A percentile compares a stretch with the other conserved stretches of the same genome.
Conservation (phyloP, 2,113 vertebrate genomes). For the Perca flavescens region DNA sequence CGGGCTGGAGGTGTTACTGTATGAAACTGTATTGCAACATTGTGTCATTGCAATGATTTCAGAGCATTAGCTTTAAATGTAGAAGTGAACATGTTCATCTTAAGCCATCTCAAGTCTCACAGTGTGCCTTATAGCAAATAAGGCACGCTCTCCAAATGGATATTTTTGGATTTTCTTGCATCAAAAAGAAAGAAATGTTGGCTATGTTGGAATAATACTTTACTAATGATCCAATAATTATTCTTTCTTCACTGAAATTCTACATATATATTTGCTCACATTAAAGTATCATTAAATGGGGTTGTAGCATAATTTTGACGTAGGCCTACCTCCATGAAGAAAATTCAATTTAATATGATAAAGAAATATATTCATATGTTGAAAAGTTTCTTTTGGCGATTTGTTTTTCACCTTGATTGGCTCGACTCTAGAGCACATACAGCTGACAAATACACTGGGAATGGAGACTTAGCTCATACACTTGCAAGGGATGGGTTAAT, state of each 20-base stretch:
- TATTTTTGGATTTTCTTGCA: background rate
- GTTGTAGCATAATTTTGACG: too few species aligned
- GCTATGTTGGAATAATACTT: background rate
- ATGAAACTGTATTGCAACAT: constrained; percentile 12
- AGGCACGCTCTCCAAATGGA: background rate
- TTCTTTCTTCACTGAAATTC: background rate
- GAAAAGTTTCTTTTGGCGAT: background rate
- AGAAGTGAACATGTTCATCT: background rate
- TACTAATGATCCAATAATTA: background rate
- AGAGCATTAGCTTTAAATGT: background rate
- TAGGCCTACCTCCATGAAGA: background rate
- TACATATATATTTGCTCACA: background rate
- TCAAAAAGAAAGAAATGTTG: background rate
- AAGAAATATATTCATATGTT: background rate
- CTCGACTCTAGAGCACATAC: background rate
- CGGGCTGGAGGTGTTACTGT: constrained; percentile 28
- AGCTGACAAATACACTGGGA: background rate
- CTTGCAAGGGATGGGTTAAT: background rate
- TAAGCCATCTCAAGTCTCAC: background rate
- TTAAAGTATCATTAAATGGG: background rate
- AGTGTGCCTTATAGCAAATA: background rate
- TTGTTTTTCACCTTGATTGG: background rate
- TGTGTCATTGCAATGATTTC: background rate
- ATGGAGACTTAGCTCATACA: background rate
- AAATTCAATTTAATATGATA: background rate